Base-by-base conservation (phyloP, 2,113 vertebrate species). In the Chaetodon auriga region DNA sequence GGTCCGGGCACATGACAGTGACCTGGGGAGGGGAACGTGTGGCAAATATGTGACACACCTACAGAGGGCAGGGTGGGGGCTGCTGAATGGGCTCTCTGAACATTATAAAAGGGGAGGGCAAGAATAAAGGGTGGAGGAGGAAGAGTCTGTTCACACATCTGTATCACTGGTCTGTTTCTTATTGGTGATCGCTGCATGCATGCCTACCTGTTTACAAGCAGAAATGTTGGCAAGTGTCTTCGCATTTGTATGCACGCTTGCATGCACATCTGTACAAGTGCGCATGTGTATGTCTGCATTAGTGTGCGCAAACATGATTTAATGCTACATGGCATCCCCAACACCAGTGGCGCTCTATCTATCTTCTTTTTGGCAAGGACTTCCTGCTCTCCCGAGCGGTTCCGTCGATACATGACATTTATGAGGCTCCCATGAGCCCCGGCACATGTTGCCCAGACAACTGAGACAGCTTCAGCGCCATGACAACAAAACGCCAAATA, bases 351-450 rank as follows among this genome's bases (percentile, higher is more conserved):
- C 87, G 75, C 85, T 91, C 83, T 81, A 87, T 89, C 91, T 89
- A 60, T 86, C 89, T 84, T 82, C 77, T 90, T 90, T 86, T 90
- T 89, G 84, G 84, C 87, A 84, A 87, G 86, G 78, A 90, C 90
- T 90, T 91, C 89, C 89, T 90, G 83, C 87, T 93, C 87, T 86
- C 74, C 80, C 49, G 69, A 91, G 89, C 75, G 25, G 72, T 85
- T 90, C 84, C 78, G 71, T 94, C 80, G 68, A 87, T 90, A 83
- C 86, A 85, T 91, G 92, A 92, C 91, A 94, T 94, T 94, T 93
- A 91, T 78, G 88, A 91, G 89, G 48, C 89, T 84, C 89, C 75
- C 89, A 81, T 86, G 88, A 93, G 83, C 87, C 85, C 63, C 46
- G 45, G 84, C 78, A 77, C 89, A 91, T 89, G 93, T 90, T 93